Base-by-base conservation (phyloP, 2,113 vertebrate genomes). In the Hiodon alosoides region DNA sequence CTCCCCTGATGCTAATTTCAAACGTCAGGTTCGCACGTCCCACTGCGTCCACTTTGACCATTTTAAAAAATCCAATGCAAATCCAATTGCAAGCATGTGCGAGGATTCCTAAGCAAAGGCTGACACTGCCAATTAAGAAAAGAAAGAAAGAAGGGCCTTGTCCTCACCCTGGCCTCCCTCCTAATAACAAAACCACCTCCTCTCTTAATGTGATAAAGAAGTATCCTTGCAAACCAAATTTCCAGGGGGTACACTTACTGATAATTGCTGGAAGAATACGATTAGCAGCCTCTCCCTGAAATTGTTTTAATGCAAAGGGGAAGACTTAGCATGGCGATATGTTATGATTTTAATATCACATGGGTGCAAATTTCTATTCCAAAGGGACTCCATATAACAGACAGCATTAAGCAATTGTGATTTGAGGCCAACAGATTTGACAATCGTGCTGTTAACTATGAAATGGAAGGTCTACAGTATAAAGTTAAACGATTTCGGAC, bases 51-150 rank as follows among this genome's bases (percentile, higher is more conserved):
- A 85, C 83, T 90, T 89, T 89, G 85, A 87, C 88, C 86, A 89
- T 90, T 86, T 81, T 79, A 79, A 86, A 9, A 91, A 91, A 91
- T 87, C 80, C 87, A 85, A 87, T 89, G 89, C 86, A 91, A 90
- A 92, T 90, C 87, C 84, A 83, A 87, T 89, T 77, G 79, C 13
- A 4, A 82, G 84, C 83, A 78, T 10, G 79, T 70, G 79, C 78
- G 81, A 80, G 82, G 79, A 80, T 84, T 83, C 81, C 78, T 71
- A 83, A 87, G 87, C 89, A 90, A 86, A 85, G 86, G 85, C 82
- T 89, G 86, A 86, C 86, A 89, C 81, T 91, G 87, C 88, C 86
- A 86, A 89, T 85, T 88, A 89, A 31, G 65, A 80, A 73, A 81
- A 83, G 81, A 57, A 78, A 79, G 73, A 82, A 79, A 78, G 86